Percentiles rank a stretch among this genome's conserved stretches.
Conservation (phyloP, 2,113 vertebrate genomes). For the Rhinolophus sinicus region DNA sequence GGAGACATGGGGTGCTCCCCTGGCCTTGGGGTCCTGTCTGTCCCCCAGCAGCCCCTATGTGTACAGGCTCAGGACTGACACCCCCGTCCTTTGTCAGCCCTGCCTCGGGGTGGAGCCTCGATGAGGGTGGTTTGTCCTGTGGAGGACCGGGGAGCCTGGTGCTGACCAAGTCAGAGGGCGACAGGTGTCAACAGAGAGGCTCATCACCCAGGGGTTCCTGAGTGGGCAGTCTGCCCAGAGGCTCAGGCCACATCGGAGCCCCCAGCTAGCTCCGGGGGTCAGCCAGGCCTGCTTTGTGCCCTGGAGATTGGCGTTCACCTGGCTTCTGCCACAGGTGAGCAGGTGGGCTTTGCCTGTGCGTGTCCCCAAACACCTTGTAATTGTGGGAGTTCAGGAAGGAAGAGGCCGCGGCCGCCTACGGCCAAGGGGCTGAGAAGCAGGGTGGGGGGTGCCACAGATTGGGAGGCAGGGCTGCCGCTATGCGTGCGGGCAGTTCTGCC, state of each 20-base stretch:
- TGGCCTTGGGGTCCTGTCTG: fast-evolving
- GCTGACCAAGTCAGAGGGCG: not conserved
- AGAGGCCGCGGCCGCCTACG: no score
- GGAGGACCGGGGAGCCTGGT: not conserved
- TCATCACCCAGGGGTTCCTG: fast-evolving
- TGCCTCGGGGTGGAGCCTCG: no score
- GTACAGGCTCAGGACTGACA: not conserved
- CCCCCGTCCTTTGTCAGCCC: no score
- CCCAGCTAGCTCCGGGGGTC: no score
- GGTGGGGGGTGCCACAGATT: not conserved
- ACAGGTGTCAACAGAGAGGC: not conserved
- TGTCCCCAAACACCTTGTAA: not conserved
- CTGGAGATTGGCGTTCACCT: not conserved
- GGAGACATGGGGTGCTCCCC: not conserved
- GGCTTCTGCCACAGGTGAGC: not conserved
- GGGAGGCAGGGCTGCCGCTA: not conserved
- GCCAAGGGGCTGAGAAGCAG: no score
- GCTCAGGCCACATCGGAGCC: fast-evolving
- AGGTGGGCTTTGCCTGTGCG: not conserved
- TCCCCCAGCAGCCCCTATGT: not conserved
- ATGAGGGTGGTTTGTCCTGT: not conserved
- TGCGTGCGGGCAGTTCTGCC: not conserved
- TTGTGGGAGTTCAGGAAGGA: not conserved
- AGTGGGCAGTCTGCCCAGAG: not conserved
- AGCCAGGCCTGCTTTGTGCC: not conserved